phyloP scores from a whole-genome alignment of 2,113 vertebrate species.

The Hymenochirus boettgeri region DNA sequence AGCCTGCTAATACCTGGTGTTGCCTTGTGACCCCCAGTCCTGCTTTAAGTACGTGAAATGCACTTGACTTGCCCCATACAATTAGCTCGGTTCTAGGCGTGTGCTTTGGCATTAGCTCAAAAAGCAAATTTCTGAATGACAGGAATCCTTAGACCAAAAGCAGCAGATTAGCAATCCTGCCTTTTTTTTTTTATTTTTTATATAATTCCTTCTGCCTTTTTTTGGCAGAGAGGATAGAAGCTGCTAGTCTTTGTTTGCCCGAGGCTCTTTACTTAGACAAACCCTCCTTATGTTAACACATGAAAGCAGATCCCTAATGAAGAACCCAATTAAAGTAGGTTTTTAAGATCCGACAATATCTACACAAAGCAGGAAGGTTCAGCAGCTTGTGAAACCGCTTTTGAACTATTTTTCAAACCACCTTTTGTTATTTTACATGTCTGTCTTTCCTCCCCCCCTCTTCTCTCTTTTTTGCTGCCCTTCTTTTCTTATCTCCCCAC shows the following conservation, averaged over 20 bases:
- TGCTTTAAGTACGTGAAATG: conserved; percentile 47
- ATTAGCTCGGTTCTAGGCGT: conserved; percentile 59
- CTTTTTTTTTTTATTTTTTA: conserved; percentile 35
- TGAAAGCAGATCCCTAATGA: conserved; percentile 64
- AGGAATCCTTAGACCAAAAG: conserved; percentile 58
- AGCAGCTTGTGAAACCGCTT: too few relatives aligned
- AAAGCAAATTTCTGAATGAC: conserved; percentile 61
- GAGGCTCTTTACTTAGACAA: conserved; percentile 69
- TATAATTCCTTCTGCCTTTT: not conserved
- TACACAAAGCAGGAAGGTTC: not conserved
- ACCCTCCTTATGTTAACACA: conserved; percentile 66
- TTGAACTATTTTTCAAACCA: too few relatives aligned
- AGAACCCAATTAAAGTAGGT: conserved; percentile 62
- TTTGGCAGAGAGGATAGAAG: conserved; percentile 28
- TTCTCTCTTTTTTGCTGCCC: too few relatives aligned
- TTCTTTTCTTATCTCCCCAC: too few relatives aligned
- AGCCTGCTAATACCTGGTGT: conserved; percentile 44
- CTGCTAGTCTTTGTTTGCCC: conserved; percentile 64
- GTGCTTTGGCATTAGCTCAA: conserved; percentile 68
- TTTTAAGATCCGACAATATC: not conserved
- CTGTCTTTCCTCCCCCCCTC: too few relatives aligned
- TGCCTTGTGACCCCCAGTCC: conserved; percentile 47
- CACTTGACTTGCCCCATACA: conserved; percentile 55
- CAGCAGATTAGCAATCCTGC: conserved; percentile 54
- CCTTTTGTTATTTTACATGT: too few relatives aligned